phyloP scores from a whole-genome alignment of 1,140 invertebrate genomes.

The Gonioctena quinquepunctata region DNA sequence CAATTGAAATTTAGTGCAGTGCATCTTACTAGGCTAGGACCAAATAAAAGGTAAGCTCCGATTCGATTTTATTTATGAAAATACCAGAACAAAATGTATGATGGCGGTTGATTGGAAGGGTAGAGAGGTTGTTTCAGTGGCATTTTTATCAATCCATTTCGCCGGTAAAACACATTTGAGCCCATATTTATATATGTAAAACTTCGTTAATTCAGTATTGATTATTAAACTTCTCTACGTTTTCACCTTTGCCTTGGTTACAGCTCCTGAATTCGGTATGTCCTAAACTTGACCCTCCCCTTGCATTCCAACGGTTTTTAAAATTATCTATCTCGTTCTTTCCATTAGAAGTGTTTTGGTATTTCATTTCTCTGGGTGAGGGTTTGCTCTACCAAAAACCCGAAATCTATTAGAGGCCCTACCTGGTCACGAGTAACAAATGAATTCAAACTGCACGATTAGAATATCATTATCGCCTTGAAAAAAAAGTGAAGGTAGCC shows the following conservation, averaged over 20 bases:
- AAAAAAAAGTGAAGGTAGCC: neutral
- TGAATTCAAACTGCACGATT: neutral
- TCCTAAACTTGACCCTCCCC: neutral
- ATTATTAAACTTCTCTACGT: constrained; percentile 2
- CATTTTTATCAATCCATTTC: neutral
- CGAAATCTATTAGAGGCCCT: neutral
- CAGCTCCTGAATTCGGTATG: neutral
- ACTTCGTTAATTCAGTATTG: neutral
- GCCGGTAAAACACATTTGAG: neutral
- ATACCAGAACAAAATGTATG: constrained; percentile 22
- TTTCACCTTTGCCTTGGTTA: neutral
- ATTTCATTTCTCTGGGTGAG: neutral
- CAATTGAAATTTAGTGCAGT: constrained; percentile 8
- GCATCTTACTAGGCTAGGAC: constrained; percentile 13
- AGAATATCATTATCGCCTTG: neutral
- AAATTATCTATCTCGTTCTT: constrained; percentile 9
- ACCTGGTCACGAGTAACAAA: neutral
- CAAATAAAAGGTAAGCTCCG: constrained; percentile 30
- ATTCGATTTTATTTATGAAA: constrained; percentile 3
- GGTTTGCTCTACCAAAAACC: neutral
- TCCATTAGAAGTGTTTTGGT: neutral
- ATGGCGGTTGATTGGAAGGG: constrained; percentile 37
- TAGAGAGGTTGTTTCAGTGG: neutral
- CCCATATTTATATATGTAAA: neutral
- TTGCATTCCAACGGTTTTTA: constrained; percentile 34